Evolutionary conservation across 2,113 vertebrate species (phyloP).

Genomic region (Colistium nudipinnis): DNA sequence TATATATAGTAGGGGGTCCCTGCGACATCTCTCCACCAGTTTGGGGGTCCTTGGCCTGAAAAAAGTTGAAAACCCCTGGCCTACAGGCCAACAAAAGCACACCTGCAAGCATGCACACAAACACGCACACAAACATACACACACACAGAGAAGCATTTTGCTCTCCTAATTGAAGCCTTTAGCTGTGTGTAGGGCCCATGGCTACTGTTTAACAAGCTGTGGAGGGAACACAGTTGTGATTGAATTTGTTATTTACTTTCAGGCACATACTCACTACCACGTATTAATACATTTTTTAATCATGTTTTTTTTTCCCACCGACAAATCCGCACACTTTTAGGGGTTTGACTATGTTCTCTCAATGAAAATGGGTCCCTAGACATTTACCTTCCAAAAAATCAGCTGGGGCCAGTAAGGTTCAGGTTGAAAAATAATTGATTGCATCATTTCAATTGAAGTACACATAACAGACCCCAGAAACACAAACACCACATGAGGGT

Average conservation of each 20-base stretch:
- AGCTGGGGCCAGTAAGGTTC: neutral
- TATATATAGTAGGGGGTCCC: too few relatives aligned
- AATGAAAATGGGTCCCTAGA: neutral
- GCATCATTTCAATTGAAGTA: neutral
- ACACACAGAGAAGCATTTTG: constrained; percentile 22
- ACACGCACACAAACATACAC: constrained; percentile 7
- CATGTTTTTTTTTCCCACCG: neutral
- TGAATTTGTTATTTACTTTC: neutral
- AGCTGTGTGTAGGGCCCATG: constrained; percentile 1
- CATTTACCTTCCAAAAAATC: neutral
- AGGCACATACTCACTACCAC: neutral
- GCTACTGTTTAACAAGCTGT: constrained; percentile 37
- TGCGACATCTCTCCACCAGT: too few relatives aligned
- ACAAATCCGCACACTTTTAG: neutral
- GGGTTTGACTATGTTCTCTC: neutral
- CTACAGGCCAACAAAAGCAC: neutral
- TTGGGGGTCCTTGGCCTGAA: too few relatives aligned
- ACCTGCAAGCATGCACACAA: neutral
- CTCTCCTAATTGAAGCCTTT: constrained; percentile 6
- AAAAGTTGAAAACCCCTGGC: too few relatives aligned
- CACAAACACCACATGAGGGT: neutral
- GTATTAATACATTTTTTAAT: neutral
- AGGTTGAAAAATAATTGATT: neutral
- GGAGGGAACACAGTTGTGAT: neutral
- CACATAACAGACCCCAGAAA: neutral